phyloP scores from a whole-genome alignment of 2,113 vertebrate genomes.

The Syngnathus floridae region DNA sequence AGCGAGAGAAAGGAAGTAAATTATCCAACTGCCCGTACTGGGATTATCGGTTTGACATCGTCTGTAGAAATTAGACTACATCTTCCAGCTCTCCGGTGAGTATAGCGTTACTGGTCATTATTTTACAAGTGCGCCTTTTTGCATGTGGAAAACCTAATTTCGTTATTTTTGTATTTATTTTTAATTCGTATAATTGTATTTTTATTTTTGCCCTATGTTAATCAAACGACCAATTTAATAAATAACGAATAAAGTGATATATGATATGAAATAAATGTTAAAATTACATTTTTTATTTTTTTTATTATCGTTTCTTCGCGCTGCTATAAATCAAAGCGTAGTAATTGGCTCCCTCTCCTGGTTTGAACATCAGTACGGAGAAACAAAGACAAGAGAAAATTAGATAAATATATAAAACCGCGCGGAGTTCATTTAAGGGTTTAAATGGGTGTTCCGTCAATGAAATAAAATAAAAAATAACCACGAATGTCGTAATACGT shows the following conservation, averaged over 20 bases:
- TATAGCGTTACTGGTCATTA: slow-evolving; percentile 18
- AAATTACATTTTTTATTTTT: neutral
- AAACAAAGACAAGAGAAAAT: neutral
- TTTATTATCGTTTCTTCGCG: neutral
- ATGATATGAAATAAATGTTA: neutral
- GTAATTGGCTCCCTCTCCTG: slow-evolving; percentile 72
- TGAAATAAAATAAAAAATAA: no score
- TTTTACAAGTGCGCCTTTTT: neutral
- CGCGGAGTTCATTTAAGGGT: neutral
- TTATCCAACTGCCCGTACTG: slow-evolving; percentile 46
- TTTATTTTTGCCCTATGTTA: neutral
- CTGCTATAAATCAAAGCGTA: slow-evolving; percentile 36
- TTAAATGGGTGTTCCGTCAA: neutral
- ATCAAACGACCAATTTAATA: neutral
- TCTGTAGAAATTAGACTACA: slow-evolving; percentile 61
- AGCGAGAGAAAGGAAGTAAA: slow-evolving; percentile 28
- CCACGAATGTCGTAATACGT: no score
- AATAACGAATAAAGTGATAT: neutral
- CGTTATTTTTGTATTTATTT: neutral
- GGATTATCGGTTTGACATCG: slow-evolving; percentile 59
- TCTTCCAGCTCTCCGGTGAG: slow-evolving; percentile 59
- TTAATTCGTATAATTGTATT: neutral
- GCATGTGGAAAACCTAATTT: slow-evolving; percentile 23
- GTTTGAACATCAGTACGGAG: slow-evolving; percentile 28
- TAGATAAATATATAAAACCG: neutral